Percentiles rank a stretch among this genome's conserved stretches.
Evolutionary conservation across 2,797 vertebrate genomes (phyloP).

Genomic region (Atherinosoma microstoma): DNA sequence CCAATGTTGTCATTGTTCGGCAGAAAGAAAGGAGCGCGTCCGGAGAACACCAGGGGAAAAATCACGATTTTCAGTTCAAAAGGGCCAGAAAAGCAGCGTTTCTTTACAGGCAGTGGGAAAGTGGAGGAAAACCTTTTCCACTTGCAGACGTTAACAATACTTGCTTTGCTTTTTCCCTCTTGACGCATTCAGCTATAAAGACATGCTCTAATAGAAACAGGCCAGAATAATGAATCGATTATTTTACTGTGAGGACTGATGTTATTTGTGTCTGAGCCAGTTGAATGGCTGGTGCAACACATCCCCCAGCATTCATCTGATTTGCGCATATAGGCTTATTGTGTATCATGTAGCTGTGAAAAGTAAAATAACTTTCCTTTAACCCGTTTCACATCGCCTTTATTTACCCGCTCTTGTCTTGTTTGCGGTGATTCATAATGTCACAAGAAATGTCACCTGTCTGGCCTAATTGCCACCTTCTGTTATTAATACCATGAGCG

Average conservation of each 20-base stretch:
- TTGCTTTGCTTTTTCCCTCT: constrained; percentile 77
- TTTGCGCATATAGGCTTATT: constrained; percentile 62
- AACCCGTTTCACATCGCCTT: constrained; percentile 51
- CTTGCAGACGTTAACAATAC: constrained; percentile 89
- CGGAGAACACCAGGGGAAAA: constrained; percentile 91
- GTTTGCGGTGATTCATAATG: constrained; percentile 79
- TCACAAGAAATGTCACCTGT: constrained; percentile 90
- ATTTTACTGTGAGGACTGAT: constrained; percentile 76
- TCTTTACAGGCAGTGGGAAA: constrained; percentile 96
- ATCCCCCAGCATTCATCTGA: constrained; percentile 56
- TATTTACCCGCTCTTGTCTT: constrained; percentile 72
- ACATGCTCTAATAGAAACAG: constrained; percentile 63
- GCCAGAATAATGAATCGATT: constrained; percentile 75
- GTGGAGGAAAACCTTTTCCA: constrained; percentile 89
- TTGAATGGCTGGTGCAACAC: constrained; percentile 61
- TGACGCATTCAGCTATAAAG: constrained; percentile 74
- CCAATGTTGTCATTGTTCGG: constrained; percentile 98
- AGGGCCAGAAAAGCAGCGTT: constrained; percentile 91
- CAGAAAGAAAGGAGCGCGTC: constrained; percentile 89
- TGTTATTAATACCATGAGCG: constrained; percentile 89
- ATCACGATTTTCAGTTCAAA: constrained; percentile 94
- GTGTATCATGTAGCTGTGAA: constrained; percentile 48
- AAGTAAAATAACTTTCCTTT: constrained; percentile 60
- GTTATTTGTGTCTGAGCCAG: constrained; percentile 65
- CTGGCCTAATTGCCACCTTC: constrained; percentile 84